A percentile compares a stretch with the other conserved stretches of the same genome.
These are phyloP conservation scores for Rhinella marina DNA, from an alignment of 2,797 vertebrate species.

Conservation along the genomic window DNA sequence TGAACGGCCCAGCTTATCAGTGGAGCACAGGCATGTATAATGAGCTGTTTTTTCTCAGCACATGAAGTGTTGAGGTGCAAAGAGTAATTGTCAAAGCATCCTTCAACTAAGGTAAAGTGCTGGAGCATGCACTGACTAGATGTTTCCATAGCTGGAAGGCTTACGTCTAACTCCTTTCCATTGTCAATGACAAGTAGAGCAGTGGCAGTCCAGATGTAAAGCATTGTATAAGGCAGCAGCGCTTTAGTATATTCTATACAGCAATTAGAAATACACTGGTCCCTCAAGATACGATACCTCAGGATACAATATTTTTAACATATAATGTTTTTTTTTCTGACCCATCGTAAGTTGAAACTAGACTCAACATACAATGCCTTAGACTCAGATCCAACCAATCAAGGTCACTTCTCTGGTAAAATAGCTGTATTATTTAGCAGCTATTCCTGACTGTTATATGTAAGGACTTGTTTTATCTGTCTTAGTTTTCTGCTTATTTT, in stretches of 20 bases:
- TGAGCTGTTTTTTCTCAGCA: constrained; percentile 25
- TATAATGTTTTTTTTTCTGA: too few species aligned
- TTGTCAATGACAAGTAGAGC: neutral
- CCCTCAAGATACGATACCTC: too few species aligned
- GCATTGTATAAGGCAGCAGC: neutral
- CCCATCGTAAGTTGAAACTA: too few species aligned
- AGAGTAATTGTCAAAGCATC: constrained; percentile 1
- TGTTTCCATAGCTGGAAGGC: constrained; percentile 2
- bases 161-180: neutral
- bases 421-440: too few species aligned
- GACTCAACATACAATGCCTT: too few species aligned
- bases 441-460: too few species aligned
- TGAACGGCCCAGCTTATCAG: constrained; percentile 27
- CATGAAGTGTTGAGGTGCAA: constrained; percentile 37
- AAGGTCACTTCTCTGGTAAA: too few species aligned
- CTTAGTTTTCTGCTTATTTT: too few species aligned
- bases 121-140: neutral
- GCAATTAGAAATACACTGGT: neutral
- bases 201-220: neutral
- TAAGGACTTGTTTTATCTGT: too few species aligned
- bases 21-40: neutral
- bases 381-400: too few species aligned
- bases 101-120: constrained; percentile 34
- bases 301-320: too few species aligned
- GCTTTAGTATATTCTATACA: neutral